phyloP scores from a whole-genome alignment of 92 coral and sea anemone species.

The Scolanthus callimorphus region DNA sequence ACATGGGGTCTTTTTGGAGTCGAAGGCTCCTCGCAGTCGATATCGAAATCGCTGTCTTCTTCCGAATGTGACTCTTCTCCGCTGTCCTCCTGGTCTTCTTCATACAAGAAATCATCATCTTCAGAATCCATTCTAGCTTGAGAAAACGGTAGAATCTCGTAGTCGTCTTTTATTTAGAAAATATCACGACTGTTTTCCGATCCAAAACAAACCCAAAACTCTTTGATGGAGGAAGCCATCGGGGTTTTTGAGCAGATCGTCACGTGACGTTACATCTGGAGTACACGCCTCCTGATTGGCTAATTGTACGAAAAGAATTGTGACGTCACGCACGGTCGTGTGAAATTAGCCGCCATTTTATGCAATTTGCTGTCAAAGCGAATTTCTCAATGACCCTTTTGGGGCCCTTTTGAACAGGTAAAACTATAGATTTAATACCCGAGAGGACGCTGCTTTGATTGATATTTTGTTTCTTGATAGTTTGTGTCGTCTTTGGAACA shows the following conservation, averaged over 20 bases:
- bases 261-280: slow-evolving; percentile 59
- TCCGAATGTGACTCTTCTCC: slow-evolving; percentile 73
- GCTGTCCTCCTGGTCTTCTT: slow-evolving; percentile 73
- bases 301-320: slow-evolving; percentile 25
- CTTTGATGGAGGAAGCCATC: slow-evolving; percentile 71
- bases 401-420: too few species aligned
- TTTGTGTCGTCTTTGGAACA: too few species aligned
- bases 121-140: slow-evolving; percentile 82
- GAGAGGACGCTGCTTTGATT: too few species aligned
- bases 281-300: slow-evolving; percentile 49
- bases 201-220: slow-evolving; percentile 35
- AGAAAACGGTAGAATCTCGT: slow-evolving; percentile 3
- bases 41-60: slow-evolving; percentile 89
- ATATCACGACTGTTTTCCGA: slow-evolving; percentile 4
- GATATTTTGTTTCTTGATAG: too few species aligned
- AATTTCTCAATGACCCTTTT: too few species aligned
- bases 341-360: too few species aligned
- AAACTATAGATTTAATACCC: too few species aligned
- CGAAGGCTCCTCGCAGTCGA: slow-evolving; percentile 89
- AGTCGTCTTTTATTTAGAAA: not conserved
- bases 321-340: too few species aligned
- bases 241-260: slow-evolving; percentile 45
- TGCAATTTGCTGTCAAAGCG: too few species aligned
- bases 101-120: slow-evolving; percentile 88
- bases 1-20: slow-evolving; percentile 84